phyloP scores from a whole-genome alignment of 2,888 invertebrate species.

The Julus scanicus region DNA sequence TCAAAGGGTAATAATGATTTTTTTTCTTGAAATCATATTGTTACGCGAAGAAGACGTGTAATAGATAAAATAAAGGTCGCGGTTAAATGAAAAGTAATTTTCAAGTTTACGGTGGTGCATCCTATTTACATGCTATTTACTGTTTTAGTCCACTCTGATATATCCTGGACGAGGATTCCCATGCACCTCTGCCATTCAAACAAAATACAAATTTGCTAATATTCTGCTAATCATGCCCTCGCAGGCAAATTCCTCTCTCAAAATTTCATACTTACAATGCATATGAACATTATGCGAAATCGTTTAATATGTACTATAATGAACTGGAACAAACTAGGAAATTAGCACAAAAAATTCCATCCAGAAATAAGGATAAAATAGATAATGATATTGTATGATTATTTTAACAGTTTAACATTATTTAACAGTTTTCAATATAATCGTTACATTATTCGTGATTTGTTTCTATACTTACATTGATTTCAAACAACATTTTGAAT shows the following conservation, averaged over 20 bases:
- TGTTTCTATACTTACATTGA: too few species aligned
- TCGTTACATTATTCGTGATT: too few species aligned
- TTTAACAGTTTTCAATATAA: too few species aligned
- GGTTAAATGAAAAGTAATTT: slow-evolving; percentile 45
- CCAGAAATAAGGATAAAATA: too few species aligned
- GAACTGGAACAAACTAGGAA: too few species aligned
- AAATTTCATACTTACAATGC: neutral
- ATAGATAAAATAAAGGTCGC: slow-evolving; percentile 19
- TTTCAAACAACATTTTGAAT: too few species aligned
- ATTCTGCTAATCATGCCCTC: slow-evolving; percentile 31
- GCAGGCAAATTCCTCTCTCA: neutral
- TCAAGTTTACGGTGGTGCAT: slow-evolving; percentile 10
- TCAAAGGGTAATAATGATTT: slow-evolving; percentile 29
- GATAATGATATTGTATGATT: too few species aligned
- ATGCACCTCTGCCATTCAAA: neutral
- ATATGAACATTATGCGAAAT: neutral
- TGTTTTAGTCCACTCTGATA: neutral
- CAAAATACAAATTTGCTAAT: neutral
- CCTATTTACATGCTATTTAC: slow-evolving; percentile 20
- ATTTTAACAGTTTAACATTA: too few species aligned
- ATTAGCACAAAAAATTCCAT: too few species aligned
- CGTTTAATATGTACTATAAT: neutral
- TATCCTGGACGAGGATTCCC: neutral
- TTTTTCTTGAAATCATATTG: neutral
- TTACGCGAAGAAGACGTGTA: slow-evolving; percentile 18